These are phyloP conservation scores for Diarsia dahlii DNA, from an alignment of 2,888 invertebrate species.

Conservation along the genomic window DNA sequence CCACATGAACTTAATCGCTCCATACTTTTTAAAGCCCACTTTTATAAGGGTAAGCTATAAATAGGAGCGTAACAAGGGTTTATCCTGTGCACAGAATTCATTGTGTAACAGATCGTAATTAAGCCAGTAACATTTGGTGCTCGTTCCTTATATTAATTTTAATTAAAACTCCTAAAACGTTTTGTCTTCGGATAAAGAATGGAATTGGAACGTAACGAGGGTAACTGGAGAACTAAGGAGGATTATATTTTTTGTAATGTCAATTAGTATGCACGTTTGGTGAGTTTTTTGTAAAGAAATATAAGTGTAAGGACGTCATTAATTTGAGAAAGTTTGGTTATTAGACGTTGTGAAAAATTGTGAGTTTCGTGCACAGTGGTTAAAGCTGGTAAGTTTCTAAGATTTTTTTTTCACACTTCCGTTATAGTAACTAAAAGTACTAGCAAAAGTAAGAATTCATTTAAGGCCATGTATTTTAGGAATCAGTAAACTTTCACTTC, in stretches of 20 bases:
- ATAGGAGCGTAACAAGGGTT: conserved; percentile 72
- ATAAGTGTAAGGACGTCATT: conserved; percentile 38
- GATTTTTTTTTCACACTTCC: too few species aligned
- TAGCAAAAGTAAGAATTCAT: too few species aligned
- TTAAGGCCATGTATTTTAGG: too few species aligned
- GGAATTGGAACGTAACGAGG: conserved; percentile 50
- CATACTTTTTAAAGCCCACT: conserved; percentile 57
- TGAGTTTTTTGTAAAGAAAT: conserved; percentile 33
- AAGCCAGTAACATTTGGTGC: conserved; percentile 67
- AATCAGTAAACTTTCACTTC: too few species aligned
- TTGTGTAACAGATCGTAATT: conserved; percentile 67
- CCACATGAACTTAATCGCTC: conserved; percentile 30
- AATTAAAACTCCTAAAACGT: conserved; percentile 66
- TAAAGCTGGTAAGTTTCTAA: not conserved
- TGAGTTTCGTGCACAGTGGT: not conserved
- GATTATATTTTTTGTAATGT: conserved; percentile 54
- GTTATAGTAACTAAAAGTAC: too few species aligned
- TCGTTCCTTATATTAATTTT: conserved; percentile 66
- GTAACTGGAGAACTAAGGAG: conserved; percentile 41
- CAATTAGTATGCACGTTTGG: conserved; percentile 52
- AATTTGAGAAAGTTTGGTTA: conserved; percentile 21
- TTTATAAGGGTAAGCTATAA: conserved; percentile 67
- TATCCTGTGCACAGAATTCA: conserved; percentile 59
- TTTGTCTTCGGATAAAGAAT: conserved; percentile 64
- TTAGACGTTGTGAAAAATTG: conserved; percentile 23